Conservation (phyloP, 2,888 invertebrate species). For the Parnassius mnemosyne region DNA sequence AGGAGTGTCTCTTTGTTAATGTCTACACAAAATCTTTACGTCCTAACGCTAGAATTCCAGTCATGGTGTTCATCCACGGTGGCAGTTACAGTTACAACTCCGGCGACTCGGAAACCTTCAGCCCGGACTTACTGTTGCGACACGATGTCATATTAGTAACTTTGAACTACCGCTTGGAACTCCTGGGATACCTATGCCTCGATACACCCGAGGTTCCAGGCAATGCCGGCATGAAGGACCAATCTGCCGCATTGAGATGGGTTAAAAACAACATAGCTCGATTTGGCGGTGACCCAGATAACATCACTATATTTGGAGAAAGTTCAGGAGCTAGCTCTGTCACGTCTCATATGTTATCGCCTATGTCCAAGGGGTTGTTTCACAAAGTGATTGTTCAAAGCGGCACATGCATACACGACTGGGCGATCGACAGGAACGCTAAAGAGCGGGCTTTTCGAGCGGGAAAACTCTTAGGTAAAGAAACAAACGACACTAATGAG, state of each 20-base stretch:
- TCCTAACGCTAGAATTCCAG: conserved; percentile 45
- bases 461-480: conserved; percentile 51
- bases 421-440: conserved; percentile 43
- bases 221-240: conserved; percentile 64
- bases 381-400: conserved; percentile 64
- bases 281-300: conserved; percentile 58
- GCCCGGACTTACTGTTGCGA: conserved; percentile 58
- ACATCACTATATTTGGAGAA: conserved; percentile 65
- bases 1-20: conserved; percentile 60
- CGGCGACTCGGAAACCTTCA: conserved; percentile 51
- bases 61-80: conserved; percentile 69
- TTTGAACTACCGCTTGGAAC: conserved; percentile 60
- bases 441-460: conserved; percentile 50
- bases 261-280: conserved; percentile 51
- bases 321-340: conserved; percentile 63
- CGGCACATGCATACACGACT: conserved; percentile 52
- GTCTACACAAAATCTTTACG: conserved; percentile 50
- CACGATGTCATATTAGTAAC: conserved; percentile 66
- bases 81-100: conserved; percentile 61
- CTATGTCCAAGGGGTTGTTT: conserved; percentile 61
- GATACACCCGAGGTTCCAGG: conserved; percentile 57
- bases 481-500: conserved; percentile 46
- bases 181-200: conserved; percentile 48
- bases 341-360: conserved; percentile 61
- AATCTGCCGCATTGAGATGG: conserved; percentile 56